Conservation (phyloP, 2,113 vertebrate species). For the Apaloderma vittatum region DNA sequence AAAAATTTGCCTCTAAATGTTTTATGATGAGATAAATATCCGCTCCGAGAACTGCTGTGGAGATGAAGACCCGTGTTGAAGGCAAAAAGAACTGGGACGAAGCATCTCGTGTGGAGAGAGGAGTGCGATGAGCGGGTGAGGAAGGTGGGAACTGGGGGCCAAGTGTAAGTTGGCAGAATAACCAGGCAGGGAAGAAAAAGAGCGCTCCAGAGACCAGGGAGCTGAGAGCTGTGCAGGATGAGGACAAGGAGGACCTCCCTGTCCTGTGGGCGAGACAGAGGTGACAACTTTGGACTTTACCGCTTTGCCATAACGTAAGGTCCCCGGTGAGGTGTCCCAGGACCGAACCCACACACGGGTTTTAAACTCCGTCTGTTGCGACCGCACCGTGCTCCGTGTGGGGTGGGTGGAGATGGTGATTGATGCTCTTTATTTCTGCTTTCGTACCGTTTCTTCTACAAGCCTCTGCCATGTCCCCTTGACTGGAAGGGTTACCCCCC, state of each 20-base stretch:
- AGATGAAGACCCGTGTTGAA: background rate
- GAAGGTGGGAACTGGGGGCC: background rate
- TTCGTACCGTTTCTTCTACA: background rate
- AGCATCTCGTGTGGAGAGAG: background rate
- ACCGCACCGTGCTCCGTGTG: no score
- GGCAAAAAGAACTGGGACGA: background rate
- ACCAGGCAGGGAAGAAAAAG: background rate
- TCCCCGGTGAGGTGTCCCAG: rapidly evolving
- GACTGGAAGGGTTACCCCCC: no score
- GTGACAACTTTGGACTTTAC: background rate
- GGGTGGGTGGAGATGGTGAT: no score
- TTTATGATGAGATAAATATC: background rate
- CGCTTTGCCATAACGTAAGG: no score
- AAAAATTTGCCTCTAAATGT: background rate
- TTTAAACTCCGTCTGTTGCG: background rate
- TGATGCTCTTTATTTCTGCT: no score
- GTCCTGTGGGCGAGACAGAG: no score
- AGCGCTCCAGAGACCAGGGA: background rate
- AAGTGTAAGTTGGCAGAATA: background rate
- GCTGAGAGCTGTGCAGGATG: background rate
- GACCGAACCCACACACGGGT: rapidly evolving
- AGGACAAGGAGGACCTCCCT: rapidly evolving
- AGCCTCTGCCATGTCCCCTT: background rate
- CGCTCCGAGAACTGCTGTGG: background rate
- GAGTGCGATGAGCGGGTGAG: rapidly evolving